phyloP scores from a whole-genome alignment of 2,113 vertebrate species.

The Python bivittatus region DNA sequence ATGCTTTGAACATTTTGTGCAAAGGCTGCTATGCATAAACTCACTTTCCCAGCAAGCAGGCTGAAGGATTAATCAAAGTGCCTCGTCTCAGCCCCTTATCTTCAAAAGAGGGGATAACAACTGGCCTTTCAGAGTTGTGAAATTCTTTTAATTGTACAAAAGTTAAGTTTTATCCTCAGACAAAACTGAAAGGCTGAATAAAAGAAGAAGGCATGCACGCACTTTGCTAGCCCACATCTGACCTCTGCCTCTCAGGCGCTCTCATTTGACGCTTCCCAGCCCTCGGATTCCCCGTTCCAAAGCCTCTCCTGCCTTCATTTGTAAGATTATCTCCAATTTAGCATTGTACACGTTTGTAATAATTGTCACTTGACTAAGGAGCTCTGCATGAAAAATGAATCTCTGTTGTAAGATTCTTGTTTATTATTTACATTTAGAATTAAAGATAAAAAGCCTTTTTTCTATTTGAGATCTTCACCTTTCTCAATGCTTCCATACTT shows the following conservation, averaged over 20 bases:
- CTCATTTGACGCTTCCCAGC: not conserved
- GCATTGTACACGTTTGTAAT: not conserved
- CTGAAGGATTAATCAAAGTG: not conserved
- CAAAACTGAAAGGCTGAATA: not conserved
- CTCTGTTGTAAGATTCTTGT: not conserved
- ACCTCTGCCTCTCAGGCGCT: not conserved
- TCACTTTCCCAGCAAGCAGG: not conserved
- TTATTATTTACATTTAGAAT: not conserved
- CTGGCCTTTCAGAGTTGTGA: not conserved
- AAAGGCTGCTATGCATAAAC: not conserved
- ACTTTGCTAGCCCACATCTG: not conserved
- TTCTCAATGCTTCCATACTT: not conserved
- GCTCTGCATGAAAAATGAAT: not conserved
- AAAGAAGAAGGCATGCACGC: not conserved
- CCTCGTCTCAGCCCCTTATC: not conserved
- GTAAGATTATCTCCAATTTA: not conserved
- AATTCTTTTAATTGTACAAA: not conserved
- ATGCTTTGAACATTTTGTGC: not conserved
- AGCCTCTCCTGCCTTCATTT: not conserved
- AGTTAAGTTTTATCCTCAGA: not conserved
- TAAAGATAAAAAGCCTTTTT: not conserved
- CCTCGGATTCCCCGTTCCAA: not conserved
- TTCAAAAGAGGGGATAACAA: not conserved
- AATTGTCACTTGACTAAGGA: not conserved
- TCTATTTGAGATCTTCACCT: not conserved